Percentiles rank a stretch among this genome's conserved stretches.
Evolutionary conservation across 2,888 invertebrate genomes (phyloP).

Genomic region (Rugalucina vietnamica): DNA sequence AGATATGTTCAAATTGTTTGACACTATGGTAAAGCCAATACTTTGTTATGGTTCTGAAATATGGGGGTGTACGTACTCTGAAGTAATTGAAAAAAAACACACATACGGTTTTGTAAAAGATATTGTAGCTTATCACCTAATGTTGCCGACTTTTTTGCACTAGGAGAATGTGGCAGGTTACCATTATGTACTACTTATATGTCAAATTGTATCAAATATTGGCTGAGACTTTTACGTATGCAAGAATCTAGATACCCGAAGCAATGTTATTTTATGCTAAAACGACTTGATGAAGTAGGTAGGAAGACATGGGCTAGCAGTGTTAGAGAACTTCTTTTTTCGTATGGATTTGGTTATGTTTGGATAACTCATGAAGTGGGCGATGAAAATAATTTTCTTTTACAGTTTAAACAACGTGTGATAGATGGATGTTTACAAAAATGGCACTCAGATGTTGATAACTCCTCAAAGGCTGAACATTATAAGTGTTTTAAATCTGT

Average conservation of each 20-base stretch:
- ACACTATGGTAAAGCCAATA: conserved; percentile 6
- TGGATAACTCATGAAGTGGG: conserved; percentile 28
- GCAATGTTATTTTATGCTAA: conserved; percentile 25
- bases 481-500: neutral
- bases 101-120: conserved; percentile 33
- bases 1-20: conserved; percentile 19
- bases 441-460: neutral
- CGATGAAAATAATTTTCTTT: neutral
- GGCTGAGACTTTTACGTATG: conserved; percentile 22
- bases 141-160: conserved; percentile 6
- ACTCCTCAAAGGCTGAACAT: neutral
- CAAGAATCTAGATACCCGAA: conserved; percentile 6
- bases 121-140: conserved; percentile 17
- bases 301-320: conserved; percentile 22
- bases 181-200: conserved; percentile 11
- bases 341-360: conserved; percentile 23
- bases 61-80: neutral
- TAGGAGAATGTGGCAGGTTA: conserved; percentile 21
- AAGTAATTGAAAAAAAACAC: conserved; percentile 18
- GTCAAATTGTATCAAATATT: conserved; percentile 22
- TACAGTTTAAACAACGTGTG: neutral
- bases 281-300: conserved; percentile 7
- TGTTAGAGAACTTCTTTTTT: conserved; percentile 16
- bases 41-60: neutral
- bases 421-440: neutral